Evolutionary conservation across 2,113 vertebrate species (phyloP), one percentile per base, ranked within the genome.

Genomic region (Rana temporaria): DNA sequence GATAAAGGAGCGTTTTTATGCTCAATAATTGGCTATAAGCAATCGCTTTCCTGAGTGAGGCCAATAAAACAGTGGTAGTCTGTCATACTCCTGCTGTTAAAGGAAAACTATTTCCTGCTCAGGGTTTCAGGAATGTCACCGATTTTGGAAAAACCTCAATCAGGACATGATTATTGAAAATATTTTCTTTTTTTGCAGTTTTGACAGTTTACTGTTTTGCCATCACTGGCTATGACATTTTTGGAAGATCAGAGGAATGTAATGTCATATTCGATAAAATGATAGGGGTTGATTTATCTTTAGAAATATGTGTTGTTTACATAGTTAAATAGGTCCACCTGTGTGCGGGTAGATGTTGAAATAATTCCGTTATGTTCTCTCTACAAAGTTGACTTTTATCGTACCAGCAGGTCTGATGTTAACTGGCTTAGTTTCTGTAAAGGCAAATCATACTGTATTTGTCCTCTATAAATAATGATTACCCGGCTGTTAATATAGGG

Each of bases 141-240:
- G 5, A 24, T 62, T 34, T 17, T n/a, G 42, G 1, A n/a, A 62
- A 75, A 8, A n/a, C n/a, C 60, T 38, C 57, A 19, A 75, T 62
- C 72, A 75, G 30, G 22, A n/a, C 18, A 7, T 15, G 18, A 60
- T n/a, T 59, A 38, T 42, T 30, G 56, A 74, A 74, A 74, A 16
- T 74, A 20, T 60, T 59, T 38, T 65, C 26, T 26, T 65, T 30
- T 30, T 32, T 30, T 26, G 24, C 62, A 30, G 62, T 64, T 64
- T 9, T 64, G 62, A 65, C 15, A n/a, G 26, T 12, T 65, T 65
- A 65, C 22, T 15, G 22, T 65, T 30, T 16, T 16, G 1, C 26
- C 63, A 32, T 18, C 30, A 2, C 32, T 67, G 1, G 16, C 19
- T 38, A 42, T 42, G 19, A 67, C 32, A 22, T 30, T 15, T 64